Evolutionary conservation across 2,888 invertebrate species (phyloP).

Genomic region (Craniophora ligustri): DNA sequence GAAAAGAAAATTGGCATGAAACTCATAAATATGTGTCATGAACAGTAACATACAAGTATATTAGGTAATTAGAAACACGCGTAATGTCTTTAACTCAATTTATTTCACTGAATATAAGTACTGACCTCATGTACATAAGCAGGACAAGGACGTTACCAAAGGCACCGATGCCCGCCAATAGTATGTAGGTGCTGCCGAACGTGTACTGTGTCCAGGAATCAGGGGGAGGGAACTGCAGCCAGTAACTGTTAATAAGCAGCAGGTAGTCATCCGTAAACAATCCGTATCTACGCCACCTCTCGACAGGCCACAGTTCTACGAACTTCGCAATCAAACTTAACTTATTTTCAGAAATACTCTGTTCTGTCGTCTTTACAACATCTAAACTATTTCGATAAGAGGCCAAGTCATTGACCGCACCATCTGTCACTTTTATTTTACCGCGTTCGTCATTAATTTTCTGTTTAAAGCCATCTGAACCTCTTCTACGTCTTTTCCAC

Average conservation of each 20-base stretch:
- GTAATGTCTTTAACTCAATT: neutral
- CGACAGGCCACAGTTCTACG: constrained; percentile 77
- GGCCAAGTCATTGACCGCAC: constrained; percentile 30
- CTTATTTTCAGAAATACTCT: constrained; percentile 29
- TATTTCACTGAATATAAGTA: constrained; percentile 31
- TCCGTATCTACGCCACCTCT: constrained; percentile 85
- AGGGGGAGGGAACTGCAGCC: constrained; percentile 91
- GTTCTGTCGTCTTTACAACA: constrained; percentile 19
- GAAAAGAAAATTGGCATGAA: constrained; percentile 11
- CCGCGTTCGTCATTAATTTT: constrained; percentile 29
- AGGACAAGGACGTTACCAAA: constrained; percentile 92
- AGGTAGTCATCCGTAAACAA: constrained; percentile 88
- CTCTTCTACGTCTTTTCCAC: constrained; percentile 80
- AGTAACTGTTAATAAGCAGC: constrained; percentile 90
- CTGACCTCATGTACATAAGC: constrained; percentile 92
- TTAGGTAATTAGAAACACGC: constrained; percentile 10
- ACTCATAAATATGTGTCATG: constrained; percentile 17
- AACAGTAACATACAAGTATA: too few relatives aligned
- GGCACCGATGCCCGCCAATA: constrained; percentile 90
- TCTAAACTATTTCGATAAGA: constrained; percentile 36
- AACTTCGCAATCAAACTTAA: constrained; percentile 67
- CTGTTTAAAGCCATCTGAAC: constrained; percentile 41
- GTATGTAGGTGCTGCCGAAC: constrained; percentile 89
- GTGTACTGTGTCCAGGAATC: constrained; percentile 86
- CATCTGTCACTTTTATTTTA: constrained; percentile 43